Evolutionary conservation across 2,888 invertebrate genomes (phyloP).

Genomic region (Allolobophora icterica): DNA sequence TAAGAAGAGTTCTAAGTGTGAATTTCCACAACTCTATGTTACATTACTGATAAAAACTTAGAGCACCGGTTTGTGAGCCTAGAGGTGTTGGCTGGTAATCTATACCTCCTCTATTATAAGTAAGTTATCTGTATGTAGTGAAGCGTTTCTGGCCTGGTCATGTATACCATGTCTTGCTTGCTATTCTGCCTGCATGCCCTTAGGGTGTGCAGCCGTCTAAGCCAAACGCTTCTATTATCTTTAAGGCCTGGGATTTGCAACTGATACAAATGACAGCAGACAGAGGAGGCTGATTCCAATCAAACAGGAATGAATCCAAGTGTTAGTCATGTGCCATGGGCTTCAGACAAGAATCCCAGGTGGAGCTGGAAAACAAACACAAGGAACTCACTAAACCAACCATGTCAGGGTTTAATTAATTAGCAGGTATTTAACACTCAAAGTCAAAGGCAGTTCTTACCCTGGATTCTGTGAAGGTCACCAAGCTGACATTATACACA

Average conservation of each 20-base stretch:
- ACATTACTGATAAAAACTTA: background rate
- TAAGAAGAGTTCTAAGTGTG: background rate
- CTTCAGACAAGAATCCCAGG: background rate
- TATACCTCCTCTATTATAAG: background rate
- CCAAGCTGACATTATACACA: background rate
- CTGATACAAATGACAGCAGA: slow-evolving; percentile 14
- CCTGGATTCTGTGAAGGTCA: slow-evolving; percentile 12
- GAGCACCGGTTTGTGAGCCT: background rate
- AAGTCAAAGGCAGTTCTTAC: background rate
- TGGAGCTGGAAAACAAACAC: background rate
- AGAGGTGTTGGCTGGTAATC: background rate
- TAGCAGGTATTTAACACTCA: background rate
- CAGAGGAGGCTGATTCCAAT: background rate
- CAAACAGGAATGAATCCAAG: background rate
- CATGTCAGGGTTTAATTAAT: background rate
- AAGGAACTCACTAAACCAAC: background rate
- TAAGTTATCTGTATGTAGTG: background rate
- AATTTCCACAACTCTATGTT: background rate
- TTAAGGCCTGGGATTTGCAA: background rate
- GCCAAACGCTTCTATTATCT: background rate
- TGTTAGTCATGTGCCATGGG: background rate
- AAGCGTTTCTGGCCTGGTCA: too few species aligned
- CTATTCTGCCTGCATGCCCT: background rate
- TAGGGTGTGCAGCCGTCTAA: background rate
- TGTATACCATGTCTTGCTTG: too few species aligned